These are phyloP conservation scores for Drosophila eohydei DNA, from an alignment of 2,888 invertebrate species.

Conservation along the genomic window DNA sequence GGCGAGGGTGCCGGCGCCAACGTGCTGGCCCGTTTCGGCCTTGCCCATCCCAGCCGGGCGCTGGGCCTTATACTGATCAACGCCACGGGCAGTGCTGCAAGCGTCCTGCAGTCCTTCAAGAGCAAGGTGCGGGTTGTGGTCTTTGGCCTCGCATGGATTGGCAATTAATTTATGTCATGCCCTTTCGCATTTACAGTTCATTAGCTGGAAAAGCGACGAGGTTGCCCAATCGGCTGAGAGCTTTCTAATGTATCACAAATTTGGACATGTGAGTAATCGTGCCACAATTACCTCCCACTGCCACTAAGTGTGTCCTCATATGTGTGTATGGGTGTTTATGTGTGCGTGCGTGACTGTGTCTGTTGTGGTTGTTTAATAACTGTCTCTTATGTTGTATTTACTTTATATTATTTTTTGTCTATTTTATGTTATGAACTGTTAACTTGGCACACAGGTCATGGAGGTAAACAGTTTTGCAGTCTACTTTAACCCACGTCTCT, in stretches of 20 bases:
- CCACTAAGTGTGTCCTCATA: slow-evolving; percentile 11
- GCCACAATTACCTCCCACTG: slow-evolving; percentile 8
- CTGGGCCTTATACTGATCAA: slow-evolving; percentile 94
- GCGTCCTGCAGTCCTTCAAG: slow-evolving; percentile 93
- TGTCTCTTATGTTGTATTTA: slow-evolving; percentile 51
- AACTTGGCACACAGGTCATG: slow-evolving; percentile 72
- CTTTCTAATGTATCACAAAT: slow-evolving; percentile 95
- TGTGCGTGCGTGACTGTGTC: slow-evolving; percentile 38
- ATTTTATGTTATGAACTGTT: slow-evolving; percentile 64
- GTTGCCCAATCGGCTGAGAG: slow-evolving; percentile 95
- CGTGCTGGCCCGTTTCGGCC: slow-evolving; percentile 92
- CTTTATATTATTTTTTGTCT: slow-evolving; percentile 59
- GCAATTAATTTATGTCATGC: slow-evolving; percentile 38
- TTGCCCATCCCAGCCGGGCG: slow-evolving; percentile 91
- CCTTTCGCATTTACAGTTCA: slow-evolving; percentile 86
- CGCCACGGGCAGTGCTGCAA: slow-evolving; percentile 94
- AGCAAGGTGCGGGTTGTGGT: slow-evolving; percentile 87
- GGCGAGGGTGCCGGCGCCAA: slow-evolving; percentile 96
- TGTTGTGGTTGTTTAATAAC: slow-evolving; percentile 47
- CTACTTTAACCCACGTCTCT: slow-evolving; percentile 41
- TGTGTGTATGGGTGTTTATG: slow-evolving; percentile 28
- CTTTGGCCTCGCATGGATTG: background rate
- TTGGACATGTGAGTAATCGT: slow-evolving; percentile 92
- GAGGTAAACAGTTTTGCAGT: slow-evolving; percentile 75
- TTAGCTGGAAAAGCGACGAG: slow-evolving; percentile 92